Conservation (phyloP, 1,140 invertebrate species). For the Anoplolepis gracilipes region DNA sequence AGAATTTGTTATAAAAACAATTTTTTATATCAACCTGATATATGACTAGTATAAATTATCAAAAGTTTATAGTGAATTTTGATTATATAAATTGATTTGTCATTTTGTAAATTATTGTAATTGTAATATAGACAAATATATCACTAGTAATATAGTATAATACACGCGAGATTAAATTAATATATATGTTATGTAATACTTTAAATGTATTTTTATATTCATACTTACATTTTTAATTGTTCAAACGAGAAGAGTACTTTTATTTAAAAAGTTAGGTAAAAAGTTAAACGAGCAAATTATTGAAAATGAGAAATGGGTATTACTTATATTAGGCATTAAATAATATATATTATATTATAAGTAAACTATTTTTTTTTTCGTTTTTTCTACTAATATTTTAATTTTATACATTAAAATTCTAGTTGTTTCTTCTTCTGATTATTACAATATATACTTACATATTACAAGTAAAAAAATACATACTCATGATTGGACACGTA, state of each 20-base stretch:
- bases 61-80: background rate
- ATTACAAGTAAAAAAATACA: background rate
- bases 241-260: too few relatives aligned
- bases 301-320: background rate
- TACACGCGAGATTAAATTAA: background rate
- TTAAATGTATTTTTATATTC: background rate
- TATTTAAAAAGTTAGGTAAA: too few relatives aligned
- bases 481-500: background rate
- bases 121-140: background rate
- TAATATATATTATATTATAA: background rate
- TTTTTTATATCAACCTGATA: background rate
- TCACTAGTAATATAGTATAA: background rate
- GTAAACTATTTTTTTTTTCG: background rate
- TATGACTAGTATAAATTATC: background rate
- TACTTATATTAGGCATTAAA: background rate
- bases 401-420: background rate
- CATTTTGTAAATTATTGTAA: background rate
- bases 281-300: too few relatives aligned
- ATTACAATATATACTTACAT: background rate
- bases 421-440: background rate
- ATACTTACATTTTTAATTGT: too few relatives aligned
- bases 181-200: background rate
- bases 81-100: background rate
- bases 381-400: background rate
- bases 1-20: background rate